A percentile compares a stretch with the other conserved stretches of the same genome.
Conservation (phyloP, 2,113 vertebrate genomes). For the Carollia perspicillata region DNA sequence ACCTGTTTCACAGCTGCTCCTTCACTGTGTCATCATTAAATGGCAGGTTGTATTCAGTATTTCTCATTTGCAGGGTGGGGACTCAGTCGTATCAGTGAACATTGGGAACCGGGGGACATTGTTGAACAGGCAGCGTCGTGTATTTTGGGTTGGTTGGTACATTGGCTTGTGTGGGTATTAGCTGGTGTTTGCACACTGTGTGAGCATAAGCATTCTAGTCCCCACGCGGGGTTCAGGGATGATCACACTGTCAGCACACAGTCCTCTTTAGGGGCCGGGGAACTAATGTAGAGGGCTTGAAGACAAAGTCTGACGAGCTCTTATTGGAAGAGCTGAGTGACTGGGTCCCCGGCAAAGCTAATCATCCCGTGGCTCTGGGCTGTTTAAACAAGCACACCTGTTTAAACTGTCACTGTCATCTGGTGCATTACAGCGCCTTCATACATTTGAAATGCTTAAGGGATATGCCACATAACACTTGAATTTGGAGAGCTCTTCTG, state of each 20-base stretch:
- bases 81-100: neutral
- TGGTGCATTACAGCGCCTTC: neutral
- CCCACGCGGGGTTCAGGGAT: neutral
- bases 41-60: neutral
- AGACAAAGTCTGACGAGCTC: neutral
- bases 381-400: slow-evolving; percentile 35
- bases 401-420: neutral
- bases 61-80: neutral
- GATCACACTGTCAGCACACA: neutral
- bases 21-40: neutral
- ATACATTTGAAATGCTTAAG: neutral
- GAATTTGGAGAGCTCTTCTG: neutral
- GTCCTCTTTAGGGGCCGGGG: neutral
- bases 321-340: neutral
- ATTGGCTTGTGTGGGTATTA: neutral
- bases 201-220: neutral
- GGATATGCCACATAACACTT: neutral
- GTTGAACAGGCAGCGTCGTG: neutral
- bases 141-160: neutral
- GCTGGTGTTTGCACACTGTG: neutral
- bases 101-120: neutral
- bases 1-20: neutral
- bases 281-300: neutral
- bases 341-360: neutral
- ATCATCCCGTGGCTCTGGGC: neutral